Evolutionary conservation across 2,797 vertebrate genomes (phyloP).

Genomic region (Peromyscus melanophrys): DNA sequence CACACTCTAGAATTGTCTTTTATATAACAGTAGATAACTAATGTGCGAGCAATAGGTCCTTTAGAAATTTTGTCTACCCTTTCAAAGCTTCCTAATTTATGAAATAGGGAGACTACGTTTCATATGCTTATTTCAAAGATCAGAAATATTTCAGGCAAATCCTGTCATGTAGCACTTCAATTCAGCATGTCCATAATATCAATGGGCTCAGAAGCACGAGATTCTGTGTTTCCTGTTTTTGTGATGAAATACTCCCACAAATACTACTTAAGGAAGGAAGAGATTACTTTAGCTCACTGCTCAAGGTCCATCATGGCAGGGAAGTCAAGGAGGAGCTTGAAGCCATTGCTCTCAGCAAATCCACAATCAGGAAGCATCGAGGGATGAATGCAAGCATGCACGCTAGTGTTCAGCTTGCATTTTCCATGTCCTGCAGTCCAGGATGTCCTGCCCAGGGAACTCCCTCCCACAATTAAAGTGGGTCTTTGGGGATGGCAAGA

Average conservation of each 20-base stretch:
- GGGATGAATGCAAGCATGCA: background rate
- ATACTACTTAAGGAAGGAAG: background rate
- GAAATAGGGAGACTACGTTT: background rate
- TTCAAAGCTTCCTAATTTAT: constrained; percentile 41
- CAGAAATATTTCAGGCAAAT: constrained; percentile 45
- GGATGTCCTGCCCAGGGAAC: background rate
- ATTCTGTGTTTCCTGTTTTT: background rate
- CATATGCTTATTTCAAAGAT: constrained; percentile 42
- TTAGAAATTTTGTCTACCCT: constrained; percentile 1
- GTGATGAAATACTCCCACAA: background rate
- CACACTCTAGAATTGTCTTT: constrained; percentile 40
- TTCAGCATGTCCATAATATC: background rate
- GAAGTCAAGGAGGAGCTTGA: background rate
- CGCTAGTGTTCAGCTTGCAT: background rate
- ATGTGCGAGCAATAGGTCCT: background rate
- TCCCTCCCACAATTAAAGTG: background rate
- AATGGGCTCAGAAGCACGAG: background rate
- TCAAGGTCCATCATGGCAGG: background rate
- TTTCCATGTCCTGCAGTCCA: background rate
- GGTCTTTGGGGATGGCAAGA: background rate
- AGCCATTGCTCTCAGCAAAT: background rate
- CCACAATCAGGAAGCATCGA: background rate
- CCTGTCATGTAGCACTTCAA: background rate
- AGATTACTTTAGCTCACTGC: background rate
- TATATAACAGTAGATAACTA: background rate